phyloP scores from a whole-genome alignment of 2,113 vertebrate genomes.

The Collichthys lucidus region DNA sequence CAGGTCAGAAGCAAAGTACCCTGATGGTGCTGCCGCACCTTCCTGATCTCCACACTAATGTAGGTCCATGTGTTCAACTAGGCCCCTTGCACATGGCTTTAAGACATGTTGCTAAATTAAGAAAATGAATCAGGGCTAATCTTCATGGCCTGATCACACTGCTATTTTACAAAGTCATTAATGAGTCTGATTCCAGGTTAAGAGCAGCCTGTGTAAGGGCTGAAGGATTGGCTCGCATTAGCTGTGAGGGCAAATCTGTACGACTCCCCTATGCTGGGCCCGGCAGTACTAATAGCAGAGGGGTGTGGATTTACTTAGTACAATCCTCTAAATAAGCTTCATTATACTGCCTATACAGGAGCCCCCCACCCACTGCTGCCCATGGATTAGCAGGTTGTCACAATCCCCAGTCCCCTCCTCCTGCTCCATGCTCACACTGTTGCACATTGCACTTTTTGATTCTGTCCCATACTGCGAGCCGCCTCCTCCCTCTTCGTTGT shows the following conservation, averaged over 20 bases:
- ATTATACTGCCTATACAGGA: slow-evolving; percentile 76
- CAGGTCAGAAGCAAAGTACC: neutral
- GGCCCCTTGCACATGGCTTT: slow-evolving; percentile 60
- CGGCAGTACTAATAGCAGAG: slow-evolving; percentile 54
- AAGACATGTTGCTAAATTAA: slow-evolving; percentile 78
- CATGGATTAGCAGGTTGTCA: slow-evolving; percentile 72
- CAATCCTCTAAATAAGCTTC: slow-evolving; percentile 82
- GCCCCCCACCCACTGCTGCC: slow-evolving; percentile 47
- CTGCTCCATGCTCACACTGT: slow-evolving; percentile 55
- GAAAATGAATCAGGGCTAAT: slow-evolving; percentile 80
- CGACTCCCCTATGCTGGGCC: slow-evolving; percentile 40
- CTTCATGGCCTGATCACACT: slow-evolving; percentile 73
- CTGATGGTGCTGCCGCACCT: slow-evolving; percentile 13
- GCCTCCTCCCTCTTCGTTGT: neutral
- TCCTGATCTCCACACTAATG: slow-evolving; percentile 45
- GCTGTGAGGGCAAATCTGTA: slow-evolving; percentile 65
- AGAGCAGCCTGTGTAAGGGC: slow-evolving; percentile 67
- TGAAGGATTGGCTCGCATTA: slow-evolving; percentile 77
- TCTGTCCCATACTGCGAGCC: slow-evolving; percentile 38
- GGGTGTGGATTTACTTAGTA: slow-evolving; percentile 75
- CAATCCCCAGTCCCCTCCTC: slow-evolving; percentile 66
- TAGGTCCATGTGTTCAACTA: slow-evolving; percentile 53
- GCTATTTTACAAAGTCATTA: slow-evolving; percentile 76
- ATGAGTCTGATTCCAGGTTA: slow-evolving; percentile 76
- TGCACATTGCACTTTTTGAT: slow-evolving; percentile 78